Base-by-base conservation (phyloP, 2,888 invertebrate species). In the Resseliella maxima region DNA sequence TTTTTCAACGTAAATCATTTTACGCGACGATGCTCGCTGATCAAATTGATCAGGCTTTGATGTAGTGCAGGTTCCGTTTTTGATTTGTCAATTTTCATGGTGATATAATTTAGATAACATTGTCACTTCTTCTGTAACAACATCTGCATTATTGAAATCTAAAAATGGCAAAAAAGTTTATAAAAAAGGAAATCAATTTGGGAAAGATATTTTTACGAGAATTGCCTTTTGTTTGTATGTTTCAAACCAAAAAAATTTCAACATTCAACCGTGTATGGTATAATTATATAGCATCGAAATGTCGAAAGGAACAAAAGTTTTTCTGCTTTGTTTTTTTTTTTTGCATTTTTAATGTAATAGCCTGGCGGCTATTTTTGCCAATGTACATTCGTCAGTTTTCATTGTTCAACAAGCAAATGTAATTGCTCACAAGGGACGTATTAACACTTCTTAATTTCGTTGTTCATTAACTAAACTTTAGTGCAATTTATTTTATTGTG, bases 401-500 rank as follows among this genome's bases (percentile, higher is more conserved):
- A 24, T 59, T n/a, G 24, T 3, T 72, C 31, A 12, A 15, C 15
- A 31, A 31, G 31, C 72, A 35, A 35, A 72, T n/a, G 35, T 15
- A 72, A 72, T 72, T 72, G 35, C 18, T 6, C 72, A 72, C 72
- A 35, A 72, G 35, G n/a, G 72, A 72, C n/a, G 72, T 72, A 31
- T 72, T 72, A 72, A 35, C 31, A 72, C 72, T 72, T 72, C 35
- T 31, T 72, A 72, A 72, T 72, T 31, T 72, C 18, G 12, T 31
- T 72, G 27, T 2, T 31, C 18, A 72, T 72, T 35, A 72, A 72
- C 12, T 72, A n/a, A 72, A 35, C 35, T 72, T 72, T 72, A 72
- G 8, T 12, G 72, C 72, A 31, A 35, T 31, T 72, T 72, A 31
- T 72, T 59, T 59, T 24, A 8, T n/a, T 59, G 72, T 72, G 35